phyloP scores from a whole-genome alignment of 2,113 vertebrate species.

The zebrafish (Danio rerio) region GRCz12tu NC_133196.1:13017001-13017500 shows the following conservation, averaged over 20 bases:
- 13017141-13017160: too few relatives aligned
- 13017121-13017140: too few relatives aligned
- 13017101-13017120: too few relatives aligned
- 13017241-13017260: neutral
- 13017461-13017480: neutral
- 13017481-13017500: constrained; percentile 22
- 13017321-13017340: constrained; percentile 14
- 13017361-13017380: constrained; percentile 24
- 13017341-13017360: constrained; percentile 53
- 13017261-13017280: neutral
- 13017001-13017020: too few relatives aligned
- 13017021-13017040: too few relatives aligned
- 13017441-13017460: neutral
- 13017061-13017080: too few relatives aligned
- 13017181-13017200: too few relatives aligned
- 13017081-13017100: too few relatives aligned
- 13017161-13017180: too few relatives aligned
- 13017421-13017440: neutral
- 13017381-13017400: constrained; percentile 41
- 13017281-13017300: neutral
- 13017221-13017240: neutral
- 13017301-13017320: neutral
- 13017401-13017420: constrained; percentile 13
- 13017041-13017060: too few relatives aligned
- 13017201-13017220: neutral